phyloP scores from a whole-genome alignment of 1,140 invertebrate species.

The Apis cerana region DNA sequence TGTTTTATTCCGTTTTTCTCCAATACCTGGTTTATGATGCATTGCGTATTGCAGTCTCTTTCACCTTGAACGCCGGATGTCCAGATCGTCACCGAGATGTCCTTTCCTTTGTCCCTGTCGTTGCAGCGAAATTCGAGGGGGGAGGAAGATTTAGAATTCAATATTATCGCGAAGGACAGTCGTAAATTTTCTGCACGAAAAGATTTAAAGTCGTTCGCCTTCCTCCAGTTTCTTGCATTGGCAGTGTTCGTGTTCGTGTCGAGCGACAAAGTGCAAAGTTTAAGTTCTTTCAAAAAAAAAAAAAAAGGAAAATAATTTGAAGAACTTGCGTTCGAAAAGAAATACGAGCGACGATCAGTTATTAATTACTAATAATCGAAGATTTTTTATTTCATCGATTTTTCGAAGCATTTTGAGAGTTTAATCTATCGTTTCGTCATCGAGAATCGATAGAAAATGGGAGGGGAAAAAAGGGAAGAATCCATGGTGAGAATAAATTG shows the following conservation, averaged over 20 bases:
- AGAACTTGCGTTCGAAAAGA: too few species aligned
- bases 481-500: slow-evolving; percentile 43
- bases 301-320: too few species aligned
- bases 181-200: not conserved
- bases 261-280: too few species aligned
- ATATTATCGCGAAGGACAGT: slow-evolving; percentile 4
- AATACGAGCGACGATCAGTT: too few species aligned
- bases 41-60: slow-evolving; percentile 36
- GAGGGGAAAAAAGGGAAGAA: not conserved
- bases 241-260: not conserved
- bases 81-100: slow-evolving; percentile 25
- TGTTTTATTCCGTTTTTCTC: slow-evolving; percentile 23
- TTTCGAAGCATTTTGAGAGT: accelerated
- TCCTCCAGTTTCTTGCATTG: not conserved
- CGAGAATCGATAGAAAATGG: not conserved
- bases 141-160: slow-evolving; percentile 17
- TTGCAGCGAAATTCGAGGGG: not conserved
- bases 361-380: too few species aligned
- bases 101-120: slow-evolving; percentile 10
- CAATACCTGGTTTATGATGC: slow-evolving; percentile 46
- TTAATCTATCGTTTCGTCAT: not conserved
- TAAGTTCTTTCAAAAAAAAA: too few species aligned
- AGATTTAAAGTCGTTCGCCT: not conserved
- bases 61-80: slow-evolving; percentile 41
- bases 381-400: too few species aligned